Evolutionary conservation across 2,113 vertebrate genomes (phyloP), one percentile per base, ranked within the genome.

Genomic region (Chaenocephalus aceratus): DNA sequence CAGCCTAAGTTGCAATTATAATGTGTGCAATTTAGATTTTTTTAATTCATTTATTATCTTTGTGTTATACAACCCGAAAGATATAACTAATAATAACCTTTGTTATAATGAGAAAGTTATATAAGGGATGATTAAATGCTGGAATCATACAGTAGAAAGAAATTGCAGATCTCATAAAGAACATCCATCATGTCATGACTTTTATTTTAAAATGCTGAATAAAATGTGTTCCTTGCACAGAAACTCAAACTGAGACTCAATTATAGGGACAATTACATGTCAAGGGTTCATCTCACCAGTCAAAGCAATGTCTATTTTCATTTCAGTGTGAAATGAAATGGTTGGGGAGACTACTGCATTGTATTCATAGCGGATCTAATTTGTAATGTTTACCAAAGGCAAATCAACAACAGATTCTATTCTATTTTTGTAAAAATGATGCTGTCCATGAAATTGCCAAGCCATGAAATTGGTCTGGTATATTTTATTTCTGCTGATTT

Each of bases 361-460:
- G 70, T 68, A 54, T 79, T 46, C 73, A 74, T 10, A 80, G 63
- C 12, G 16, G 66, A 83, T 84, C 75, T 72, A 63, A 79, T 88
- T 85, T 77, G 48, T 9, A 66, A 13, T 56, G 77, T 70, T 72
- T 75, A 67, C 66, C 44, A 36, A 80, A 72, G 56, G 54, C 67
- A 69, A 82, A 85, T 79, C 79, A 73, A 80, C 79, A 85, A 58
- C 70, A 54, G 68, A 86, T 86, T 80, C 2, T 59, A 70, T 88
- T 66, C 30, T 30, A 30, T 85, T 88, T 66, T 81, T 61, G 46
- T 83, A 69, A 87, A 84, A 75, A 75, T 30, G n/a, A 79, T 45
- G 61, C 51, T 64, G 59, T 80, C 68, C 46, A 46, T 82, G 51
- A 71, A 84, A 85, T 79, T 23, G 4, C 18, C 14, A 10, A 45